These are phyloP conservation scores for Buceros bicornis DNA, from an alignment of 2,797 vertebrate species.

Conservation along the genomic window DNA sequence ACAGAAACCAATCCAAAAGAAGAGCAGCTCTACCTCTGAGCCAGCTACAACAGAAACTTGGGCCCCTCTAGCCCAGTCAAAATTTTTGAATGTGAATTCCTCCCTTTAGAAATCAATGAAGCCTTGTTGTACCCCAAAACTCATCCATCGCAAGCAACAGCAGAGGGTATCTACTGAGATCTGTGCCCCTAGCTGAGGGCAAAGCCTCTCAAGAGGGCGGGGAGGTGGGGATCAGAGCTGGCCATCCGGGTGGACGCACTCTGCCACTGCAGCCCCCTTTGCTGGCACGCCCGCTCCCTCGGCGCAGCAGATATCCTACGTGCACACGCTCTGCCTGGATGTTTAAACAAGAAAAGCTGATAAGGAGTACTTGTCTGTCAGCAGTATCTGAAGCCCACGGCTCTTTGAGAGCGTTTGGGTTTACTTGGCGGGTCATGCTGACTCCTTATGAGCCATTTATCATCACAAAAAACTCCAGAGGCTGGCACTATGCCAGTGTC, in stretches of 20 bases:
- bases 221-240: not conserved
- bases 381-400: slow-evolving; percentile 61
- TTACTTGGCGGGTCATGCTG: slow-evolving; percentile 71
- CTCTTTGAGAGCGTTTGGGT: slow-evolving; percentile 62
- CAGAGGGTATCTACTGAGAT: not conserved
- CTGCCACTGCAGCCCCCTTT: not conserved
- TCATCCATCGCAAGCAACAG: not conserved
- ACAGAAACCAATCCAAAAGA: not conserved
- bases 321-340: not conserved
- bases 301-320: not conserved
- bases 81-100: not conserved
- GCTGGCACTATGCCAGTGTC: slow-evolving; percentile 40
- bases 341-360: slow-evolving; percentile 58
- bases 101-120: not conserved
- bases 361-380: slow-evolving; percentile 69
- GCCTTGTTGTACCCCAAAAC: not conserved
- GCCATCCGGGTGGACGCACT: not conserved
- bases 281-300: not conserved
- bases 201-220: not conserved
- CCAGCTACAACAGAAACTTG: not conserved
- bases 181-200: not conserved
- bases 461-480: slow-evolving; percentile 52
- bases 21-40: not conserved
- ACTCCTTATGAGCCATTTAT: slow-evolving; percentile 68
- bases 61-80: not conserved